Percentiles rank a stretch among this genome's conserved stretches.
Conservation (phyloP, 2,113 vertebrate species). For the Apodemus sylvaticus region DNA sequence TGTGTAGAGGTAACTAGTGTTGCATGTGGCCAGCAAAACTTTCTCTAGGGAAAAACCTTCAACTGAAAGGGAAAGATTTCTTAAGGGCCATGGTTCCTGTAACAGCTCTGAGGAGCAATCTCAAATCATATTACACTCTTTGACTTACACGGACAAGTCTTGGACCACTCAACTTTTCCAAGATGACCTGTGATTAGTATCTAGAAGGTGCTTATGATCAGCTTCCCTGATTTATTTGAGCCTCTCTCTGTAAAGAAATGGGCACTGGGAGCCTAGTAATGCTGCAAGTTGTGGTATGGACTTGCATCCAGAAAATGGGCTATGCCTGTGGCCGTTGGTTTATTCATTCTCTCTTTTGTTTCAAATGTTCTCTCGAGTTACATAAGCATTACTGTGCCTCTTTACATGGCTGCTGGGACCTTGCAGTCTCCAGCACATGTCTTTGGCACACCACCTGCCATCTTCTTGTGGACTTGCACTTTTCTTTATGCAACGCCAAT, state of each 20-base stretch:
- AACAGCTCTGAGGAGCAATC: neutral
- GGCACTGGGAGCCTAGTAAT: too few relatives aligned
- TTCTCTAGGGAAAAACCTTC: neutral
- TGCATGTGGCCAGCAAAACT: neutral
- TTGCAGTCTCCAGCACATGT: neutral
- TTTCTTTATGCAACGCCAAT: neutral
- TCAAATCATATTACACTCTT: conserved; percentile 12
- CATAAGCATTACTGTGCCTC: neutral
- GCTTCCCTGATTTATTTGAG: neutral
- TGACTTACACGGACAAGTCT: neutral
- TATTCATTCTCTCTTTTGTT: neutral
- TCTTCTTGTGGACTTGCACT: conserved; percentile 39
- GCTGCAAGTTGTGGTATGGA: neutral
- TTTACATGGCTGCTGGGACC: conserved; percentile 28
- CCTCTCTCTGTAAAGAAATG: neutral
- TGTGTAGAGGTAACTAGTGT: neutral
- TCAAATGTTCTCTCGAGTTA: conserved; percentile 21
- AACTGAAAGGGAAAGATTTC: neutral
- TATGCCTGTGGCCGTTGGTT: neutral
- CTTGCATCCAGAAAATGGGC: neutral
- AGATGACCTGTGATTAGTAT: neutral
- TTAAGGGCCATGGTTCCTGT: neutral
- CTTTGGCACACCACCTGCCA: neutral
- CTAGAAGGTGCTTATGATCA: neutral
- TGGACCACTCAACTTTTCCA: neutral